Conservation (phyloP, 2,888 invertebrate genomes). For the Spodoptera exigua region DNA sequence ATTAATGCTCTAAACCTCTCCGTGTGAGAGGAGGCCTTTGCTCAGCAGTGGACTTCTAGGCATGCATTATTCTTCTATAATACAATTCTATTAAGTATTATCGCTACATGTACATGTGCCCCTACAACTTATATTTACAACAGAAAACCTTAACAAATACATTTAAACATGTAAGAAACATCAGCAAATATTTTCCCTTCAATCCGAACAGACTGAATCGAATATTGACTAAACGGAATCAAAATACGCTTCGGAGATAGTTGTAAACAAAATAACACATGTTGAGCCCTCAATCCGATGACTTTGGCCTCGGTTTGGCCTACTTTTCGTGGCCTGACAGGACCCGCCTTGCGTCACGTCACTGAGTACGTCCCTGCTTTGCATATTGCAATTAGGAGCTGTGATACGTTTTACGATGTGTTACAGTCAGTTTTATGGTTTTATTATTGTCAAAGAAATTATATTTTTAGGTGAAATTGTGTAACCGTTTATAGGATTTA, state of each 20-base stretch:
- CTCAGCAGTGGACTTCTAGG: no score
- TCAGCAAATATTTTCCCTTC: conserved; percentile 10
- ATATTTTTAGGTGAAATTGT: neutral
- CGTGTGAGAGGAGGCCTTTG: no score
- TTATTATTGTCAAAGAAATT: neutral
- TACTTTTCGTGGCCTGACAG: conserved; percentile 46
- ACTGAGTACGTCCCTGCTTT: conserved; percentile 45
- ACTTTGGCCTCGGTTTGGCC: conserved; percentile 57
- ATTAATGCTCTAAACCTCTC: no score
- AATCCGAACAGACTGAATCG: conserved; percentile 6
- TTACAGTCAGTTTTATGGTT: conserved; percentile 7
- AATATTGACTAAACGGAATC: conserved; percentile 52
- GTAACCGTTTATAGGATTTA: no score
- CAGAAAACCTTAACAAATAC: no score
- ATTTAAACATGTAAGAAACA: neutral
- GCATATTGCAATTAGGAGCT: conserved; percentile 57
- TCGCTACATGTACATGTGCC: no score
- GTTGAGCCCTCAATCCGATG: conserved; percentile 38
- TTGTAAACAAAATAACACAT: conserved; percentile 58
- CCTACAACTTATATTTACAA: no score
- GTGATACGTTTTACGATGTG: conserved; percentile 22
- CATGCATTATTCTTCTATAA: no score
- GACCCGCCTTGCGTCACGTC: conserved; percentile 27
- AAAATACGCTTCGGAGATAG: conserved; percentile 46
- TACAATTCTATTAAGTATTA: no score